Base-by-base conservation (phyloP, 1,140 invertebrate genomes). In the Agraylea sexmaculata region DNA sequence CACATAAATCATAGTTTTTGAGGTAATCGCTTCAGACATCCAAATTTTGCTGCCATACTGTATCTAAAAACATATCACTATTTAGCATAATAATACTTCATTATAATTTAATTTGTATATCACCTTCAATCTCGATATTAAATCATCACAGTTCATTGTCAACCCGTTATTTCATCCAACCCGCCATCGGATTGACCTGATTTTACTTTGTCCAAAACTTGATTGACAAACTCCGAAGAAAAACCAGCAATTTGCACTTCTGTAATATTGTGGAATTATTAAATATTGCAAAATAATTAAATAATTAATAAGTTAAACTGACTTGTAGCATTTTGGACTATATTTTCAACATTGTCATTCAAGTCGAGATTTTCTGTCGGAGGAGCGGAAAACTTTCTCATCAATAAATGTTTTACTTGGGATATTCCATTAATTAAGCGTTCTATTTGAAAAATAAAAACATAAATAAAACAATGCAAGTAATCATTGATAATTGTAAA, bases 171-270 rank as follows among this genome's bases (percentile, higher is more conserved):
- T 18, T 78, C 78, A 47, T 80, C 73, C 34, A 81, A 64, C 27
- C 78, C 78, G 47, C 77, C 77, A 45, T 73, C 71, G 15, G 70
- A 66, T 47, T 75, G 64, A 13, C 78, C 78, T 37, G 62, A 62
- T 55, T 74, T 80, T 37, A 83, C 69, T 59, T 81, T 84, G 13
- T 84, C 81, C 51, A 89, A 63, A n/a, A 88, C 74, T 57, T 72
- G 77, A 59, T 89, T 90, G 1, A 90, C 87, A 67, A 82, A 89
- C 42, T 89, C 87, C 10, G 85, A 85, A 12, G 84, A 81, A 47
- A 81, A 70, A 33, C 80, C 86, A 40, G 84, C 87, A 55, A 89
- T 82, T 62, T 73, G 74, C 28, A 77, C 58, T 61, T 75, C 85
- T 84, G 70, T 40, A 75, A 71, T 25, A 25, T 7, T 25, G 23